A percentile compares a stretch with the other conserved stretches of the same genome.
Evolutionary conservation across 1,140 invertebrate genomes (phyloP).

Genomic region (Brachystomella parvula): DNA sequence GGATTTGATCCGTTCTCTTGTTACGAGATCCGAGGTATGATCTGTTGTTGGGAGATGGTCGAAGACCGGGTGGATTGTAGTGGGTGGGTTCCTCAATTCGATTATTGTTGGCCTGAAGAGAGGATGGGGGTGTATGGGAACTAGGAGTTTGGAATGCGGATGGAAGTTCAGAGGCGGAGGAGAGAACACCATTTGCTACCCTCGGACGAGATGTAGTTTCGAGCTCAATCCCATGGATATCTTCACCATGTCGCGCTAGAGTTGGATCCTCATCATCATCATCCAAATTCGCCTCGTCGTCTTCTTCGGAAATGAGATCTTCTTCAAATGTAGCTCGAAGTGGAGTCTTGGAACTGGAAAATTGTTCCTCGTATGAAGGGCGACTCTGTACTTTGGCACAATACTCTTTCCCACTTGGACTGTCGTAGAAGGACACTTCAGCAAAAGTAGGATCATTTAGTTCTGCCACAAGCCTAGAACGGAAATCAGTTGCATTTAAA

Average conservation of each 20-base stretch:
- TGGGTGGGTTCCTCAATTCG: neutral
- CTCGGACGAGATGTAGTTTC: too few relatives aligned
- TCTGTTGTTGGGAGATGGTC: neutral
- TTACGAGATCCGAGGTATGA: neutral
- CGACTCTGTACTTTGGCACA: constrained; percentile 39
- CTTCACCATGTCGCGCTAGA: neutral
- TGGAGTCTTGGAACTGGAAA: neutral
- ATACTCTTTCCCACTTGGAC: constrained; percentile 53
- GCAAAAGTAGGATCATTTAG: constrained; percentile 53
- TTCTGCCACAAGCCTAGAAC: constrained; percentile 43
- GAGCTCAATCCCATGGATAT: neutral
- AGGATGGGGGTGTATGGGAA: neutral
- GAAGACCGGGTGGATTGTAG: too few relatives aligned
- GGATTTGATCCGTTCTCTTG: constrained; percentile 7
- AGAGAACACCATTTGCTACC: neutral
- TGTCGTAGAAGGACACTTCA: constrained; percentile 69
- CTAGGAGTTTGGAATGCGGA: neutral
- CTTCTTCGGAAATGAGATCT: constrained; percentile 8
- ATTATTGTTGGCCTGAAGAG: neutral
- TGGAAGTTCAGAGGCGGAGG: neutral
- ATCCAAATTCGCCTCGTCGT: constrained; percentile 7
- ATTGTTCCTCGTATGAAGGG: constrained; percentile 8
- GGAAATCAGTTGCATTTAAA: neutral
- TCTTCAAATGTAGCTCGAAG: constrained; percentile 17
- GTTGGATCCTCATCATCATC: constrained; percentile 9